phyloP scores from a whole-genome alignment of 2,113 vertebrate genomes.

The Oplegnathus fasciatus region DNA sequence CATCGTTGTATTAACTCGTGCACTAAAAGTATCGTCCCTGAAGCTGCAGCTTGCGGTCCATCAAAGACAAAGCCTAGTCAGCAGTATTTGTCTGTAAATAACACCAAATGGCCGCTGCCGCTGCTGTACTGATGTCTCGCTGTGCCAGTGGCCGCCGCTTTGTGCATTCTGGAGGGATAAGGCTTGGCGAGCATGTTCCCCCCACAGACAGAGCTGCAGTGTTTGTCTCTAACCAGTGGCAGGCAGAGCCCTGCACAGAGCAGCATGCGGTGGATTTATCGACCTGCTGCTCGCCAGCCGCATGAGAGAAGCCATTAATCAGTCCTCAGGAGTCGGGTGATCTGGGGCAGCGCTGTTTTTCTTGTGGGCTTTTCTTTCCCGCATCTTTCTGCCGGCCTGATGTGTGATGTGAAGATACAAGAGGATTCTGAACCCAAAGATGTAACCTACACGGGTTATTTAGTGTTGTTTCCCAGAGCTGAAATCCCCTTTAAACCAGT shows the following conservation, averaged over 20 bases:
- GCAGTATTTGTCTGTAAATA: conserved; percentile 38
- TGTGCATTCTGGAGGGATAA: conserved; percentile 29
- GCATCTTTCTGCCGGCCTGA: neutral
- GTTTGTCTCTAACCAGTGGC: conserved; percentile 48
- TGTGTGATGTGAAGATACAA: neutral
- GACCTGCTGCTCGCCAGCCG: conserved; percentile 21
- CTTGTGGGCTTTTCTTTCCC: neutral
- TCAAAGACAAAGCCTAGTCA: conserved; percentile 24
- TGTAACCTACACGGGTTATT: conserved; percentile 7
- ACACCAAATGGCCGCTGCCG: conserved; percentile 40
- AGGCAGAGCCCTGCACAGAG: conserved; percentile 27
- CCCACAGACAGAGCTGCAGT: conserved; percentile 48
- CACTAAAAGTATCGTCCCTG: neutral
- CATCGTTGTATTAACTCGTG: neutral
- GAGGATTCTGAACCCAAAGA: neutral
- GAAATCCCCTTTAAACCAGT: neutral
- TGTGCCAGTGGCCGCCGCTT: conserved; percentile 20
- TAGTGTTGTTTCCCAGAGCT: neutral
- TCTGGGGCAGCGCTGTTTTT: conserved; percentile 23
- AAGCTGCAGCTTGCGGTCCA: conserved; percentile 19
- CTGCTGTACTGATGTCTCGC: neutral
- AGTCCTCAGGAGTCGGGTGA: conserved; percentile 20
- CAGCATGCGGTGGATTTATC: conserved; percentile 53
- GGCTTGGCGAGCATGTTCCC: conserved; percentile 26
- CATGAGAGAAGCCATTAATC: conserved; percentile 48